Conservation (phyloP, 2,797 vertebrate genomes). For the Sebastes iracundus region DNA sequence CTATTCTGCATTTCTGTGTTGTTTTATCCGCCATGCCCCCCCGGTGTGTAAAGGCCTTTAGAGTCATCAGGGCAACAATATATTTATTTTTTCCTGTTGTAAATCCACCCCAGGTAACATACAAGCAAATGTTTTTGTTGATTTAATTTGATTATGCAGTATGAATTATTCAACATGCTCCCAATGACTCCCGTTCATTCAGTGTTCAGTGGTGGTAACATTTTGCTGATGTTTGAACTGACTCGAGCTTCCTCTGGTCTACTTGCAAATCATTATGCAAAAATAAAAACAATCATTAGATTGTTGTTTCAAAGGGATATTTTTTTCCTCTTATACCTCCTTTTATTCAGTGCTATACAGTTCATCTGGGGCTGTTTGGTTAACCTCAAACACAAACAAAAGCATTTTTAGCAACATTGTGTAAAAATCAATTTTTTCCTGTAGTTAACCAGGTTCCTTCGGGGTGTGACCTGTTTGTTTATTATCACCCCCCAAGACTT, state of each 20-base stretch:
- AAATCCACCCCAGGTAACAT: constrained; percentile 36
- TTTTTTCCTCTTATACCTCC: not conserved
- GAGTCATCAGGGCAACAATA: constrained; percentile 7
- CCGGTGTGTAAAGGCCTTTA: not conserved
- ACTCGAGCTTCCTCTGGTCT: constrained; percentile 19
- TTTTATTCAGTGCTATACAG: not conserved
- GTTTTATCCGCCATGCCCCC: too few relatives aligned
- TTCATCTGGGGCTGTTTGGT: not conserved
- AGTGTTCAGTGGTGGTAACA: constrained; percentile 23
- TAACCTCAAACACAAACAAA: constrained; percentile 23
- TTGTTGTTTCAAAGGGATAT: constrained; percentile 18
- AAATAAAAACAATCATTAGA: constrained; percentile 24
- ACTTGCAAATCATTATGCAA: constrained; percentile 29
- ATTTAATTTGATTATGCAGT: constrained; percentile 55
- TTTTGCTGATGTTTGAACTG: constrained; percentile 58
- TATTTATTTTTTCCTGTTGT: not conserved
- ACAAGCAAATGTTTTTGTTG: constrained; percentile 51
- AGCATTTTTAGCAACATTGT: not conserved
- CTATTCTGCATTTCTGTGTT: not conserved
- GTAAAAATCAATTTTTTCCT: constrained; percentile 7
- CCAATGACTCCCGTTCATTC: constrained; percentile 50
- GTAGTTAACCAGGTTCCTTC: constrained; percentile 10
- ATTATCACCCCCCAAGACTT: constrained; percentile 12
- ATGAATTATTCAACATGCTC: constrained; percentile 65
- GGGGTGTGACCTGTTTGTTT: constrained; percentile 55